These are phyloP conservation scores for Talpa occidentalis DNA, from an alignment of 2,113 vertebrate species.

Conservation along the genomic window DNA sequence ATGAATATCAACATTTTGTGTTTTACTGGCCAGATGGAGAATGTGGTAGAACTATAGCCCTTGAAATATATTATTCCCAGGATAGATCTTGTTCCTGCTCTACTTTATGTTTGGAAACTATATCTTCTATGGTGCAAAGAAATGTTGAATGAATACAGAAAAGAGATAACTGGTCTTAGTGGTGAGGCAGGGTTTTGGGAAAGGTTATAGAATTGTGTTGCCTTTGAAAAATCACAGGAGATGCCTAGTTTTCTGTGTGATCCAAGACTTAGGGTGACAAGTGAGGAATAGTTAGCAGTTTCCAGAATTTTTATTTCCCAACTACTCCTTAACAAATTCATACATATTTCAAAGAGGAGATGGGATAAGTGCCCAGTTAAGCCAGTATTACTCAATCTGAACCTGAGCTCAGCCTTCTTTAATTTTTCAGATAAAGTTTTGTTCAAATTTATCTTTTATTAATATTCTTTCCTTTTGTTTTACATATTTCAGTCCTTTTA, in stretches of 20 bases:
- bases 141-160: not conserved
- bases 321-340: not conserved
- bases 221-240: not conserved
- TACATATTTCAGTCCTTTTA: not conserved
- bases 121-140: not conserved
- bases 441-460: not conserved
- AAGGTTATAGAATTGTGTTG: not conserved
- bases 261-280: not conserved
- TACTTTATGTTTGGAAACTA: not conserved
- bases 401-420: not conserved
- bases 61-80: not conserved
- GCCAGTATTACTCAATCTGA: not conserved
- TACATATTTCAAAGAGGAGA: not conserved
- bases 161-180: not conserved
- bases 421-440: slow-evolving; percentile 27
- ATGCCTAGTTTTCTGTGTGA: not conserved
- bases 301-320: not conserved
- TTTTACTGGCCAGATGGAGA: not conserved
- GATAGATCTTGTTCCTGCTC: not conserved
- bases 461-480: slow-evolving; percentile 14
- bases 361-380: not conserved
- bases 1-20: not conserved
- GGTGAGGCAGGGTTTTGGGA: not conserved
- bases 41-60: not conserved
- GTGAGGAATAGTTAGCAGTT: not conserved